Base-by-base conservation (phyloP, 2,888 invertebrate species). In the Polydesmus complanatus region DNA sequence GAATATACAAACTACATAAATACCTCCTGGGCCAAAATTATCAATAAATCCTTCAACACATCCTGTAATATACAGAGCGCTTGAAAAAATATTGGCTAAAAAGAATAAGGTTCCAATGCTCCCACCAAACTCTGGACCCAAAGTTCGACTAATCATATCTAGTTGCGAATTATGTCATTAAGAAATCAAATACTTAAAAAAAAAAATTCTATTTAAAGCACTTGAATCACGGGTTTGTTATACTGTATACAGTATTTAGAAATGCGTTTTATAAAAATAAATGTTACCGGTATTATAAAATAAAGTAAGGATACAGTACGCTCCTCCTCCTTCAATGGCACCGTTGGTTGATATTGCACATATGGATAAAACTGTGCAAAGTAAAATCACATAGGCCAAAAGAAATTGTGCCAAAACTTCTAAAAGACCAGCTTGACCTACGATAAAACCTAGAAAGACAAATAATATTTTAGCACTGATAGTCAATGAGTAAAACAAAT, bases 331-430 rank as follows among this genome's bases (percentile, higher is more conserved):
- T 78, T 98, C 95, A 0, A 99, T 88, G 26, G 97, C 97, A 21
- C 98, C 98, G 78, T 99, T 99, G 27, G 97, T 98, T 1, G 95
- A 96, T 71, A 98, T 94, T 37, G 98, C 97, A 76, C 97, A 97
- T 56, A 98, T 90, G 0, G 96, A 96, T 27, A 91, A 85, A 1
- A 97, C 95, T 0, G 98, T 98, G 72, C 95, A 89, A 27, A 93
- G 75, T 56, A 99, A 82, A 71, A 98, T 97, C n/a, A 83, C 78
- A 75, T 98, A 99, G 0, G 97, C 96, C 65, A 99, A 84, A 1
- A 82, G 76, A 72, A 98, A 90, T 75, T 95, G 93, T 1, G 83
- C 76, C 21, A 95, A 73, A 0, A 95, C 89, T 60, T 89, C 80
- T 53, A 95, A 76, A 19, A 98, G 78, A 19, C 98, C 98, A 51